A percentile compares a stretch with the other conserved stretches of the same genome.
Conservation (phyloP, 2,113 vertebrate species). For the Spea multiplicata region DNA sequence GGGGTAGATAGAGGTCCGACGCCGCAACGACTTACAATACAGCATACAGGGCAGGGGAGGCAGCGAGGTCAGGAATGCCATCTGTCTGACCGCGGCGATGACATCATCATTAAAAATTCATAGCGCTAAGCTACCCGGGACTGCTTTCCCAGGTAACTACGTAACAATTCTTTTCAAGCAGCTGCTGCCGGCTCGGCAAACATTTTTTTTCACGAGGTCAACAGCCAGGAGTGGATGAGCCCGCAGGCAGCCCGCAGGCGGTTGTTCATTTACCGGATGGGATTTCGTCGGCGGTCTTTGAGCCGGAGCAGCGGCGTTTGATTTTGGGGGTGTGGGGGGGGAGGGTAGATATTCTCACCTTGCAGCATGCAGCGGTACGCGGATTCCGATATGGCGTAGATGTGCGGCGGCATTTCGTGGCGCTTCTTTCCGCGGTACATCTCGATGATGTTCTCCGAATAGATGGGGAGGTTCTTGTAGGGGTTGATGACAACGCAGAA, state of each 20-base stretch:
- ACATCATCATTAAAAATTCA: too few relatives aligned
- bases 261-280: too few relatives aligned
- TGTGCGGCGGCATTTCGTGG: slow-evolving; percentile 97
- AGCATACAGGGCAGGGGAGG: background rate
- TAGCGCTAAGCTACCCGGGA: background rate
- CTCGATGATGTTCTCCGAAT: slow-evolving; percentile 96
- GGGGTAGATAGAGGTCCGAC: background rate
- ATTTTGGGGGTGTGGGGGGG: background rate
- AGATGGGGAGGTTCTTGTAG: slow-evolving; percentile 98
- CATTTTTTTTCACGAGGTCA: too few relatives aligned
- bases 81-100: background rate
- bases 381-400: slow-evolving; percentile 96
- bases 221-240: too few relatives aligned
- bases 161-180: background rate
- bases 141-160: background rate
- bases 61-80: background rate
- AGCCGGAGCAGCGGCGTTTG: too few relatives aligned
- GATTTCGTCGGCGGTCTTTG: too few relatives aligned
- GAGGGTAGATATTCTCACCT: slow-evolving; percentile 74
- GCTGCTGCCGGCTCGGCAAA: background rate
- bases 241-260: too few relatives aligned
- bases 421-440: slow-evolving; percentile 98
- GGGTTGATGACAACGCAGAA: slow-evolving; percentile 99
- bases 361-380: slow-evolving; percentile 98
- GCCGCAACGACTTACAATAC: background rate